phyloP scores from a whole-genome alignment of 2,113 vertebrate genomes.

The Bubo bubo region DNA sequence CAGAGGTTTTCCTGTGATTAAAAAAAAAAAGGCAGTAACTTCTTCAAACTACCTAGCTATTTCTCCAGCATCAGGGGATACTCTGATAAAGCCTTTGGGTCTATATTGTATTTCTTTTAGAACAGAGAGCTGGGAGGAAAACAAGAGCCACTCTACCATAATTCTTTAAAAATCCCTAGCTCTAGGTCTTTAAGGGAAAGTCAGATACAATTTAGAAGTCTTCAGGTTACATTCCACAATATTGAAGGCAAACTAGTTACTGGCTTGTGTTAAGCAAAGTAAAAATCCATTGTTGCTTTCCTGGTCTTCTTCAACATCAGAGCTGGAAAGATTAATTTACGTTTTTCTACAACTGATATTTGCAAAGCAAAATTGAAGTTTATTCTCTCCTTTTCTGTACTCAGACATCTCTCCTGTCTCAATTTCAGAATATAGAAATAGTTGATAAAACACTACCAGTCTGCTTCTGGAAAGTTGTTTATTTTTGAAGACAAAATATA shows the following conservation, averaged over 20 bases:
- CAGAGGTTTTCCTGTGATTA: background rate
- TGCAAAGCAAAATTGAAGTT: background rate
- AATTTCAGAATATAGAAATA: background rate
- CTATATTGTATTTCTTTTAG: background rate
- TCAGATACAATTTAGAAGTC: background rate
- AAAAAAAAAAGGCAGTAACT: background rate
- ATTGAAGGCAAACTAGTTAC: background rate
- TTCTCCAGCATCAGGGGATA: background rate
- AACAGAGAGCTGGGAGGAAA: background rate
- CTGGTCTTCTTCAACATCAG: background rate
- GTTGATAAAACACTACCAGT: background rate
- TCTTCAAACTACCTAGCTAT: background rate
- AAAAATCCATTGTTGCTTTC: background rate
- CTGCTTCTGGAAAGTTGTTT: background rate
- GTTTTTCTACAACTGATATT: background rate
- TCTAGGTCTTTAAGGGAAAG: background rate
- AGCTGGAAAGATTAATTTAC: background rate
- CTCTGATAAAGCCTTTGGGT: background rate
- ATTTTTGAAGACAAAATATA: background rate
- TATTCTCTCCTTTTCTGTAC: background rate
- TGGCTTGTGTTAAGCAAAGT: background rate
- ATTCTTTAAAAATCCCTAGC: background rate
- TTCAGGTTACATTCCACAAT: background rate
- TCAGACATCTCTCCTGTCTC: background rate
- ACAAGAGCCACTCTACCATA: background rate